A percentile compares a stretch with the other conserved stretches of the same genome.
phyloP scores from a whole-genome alignment of 2,797 vertebrate species.

The Sebastes flavidus region DNA sequence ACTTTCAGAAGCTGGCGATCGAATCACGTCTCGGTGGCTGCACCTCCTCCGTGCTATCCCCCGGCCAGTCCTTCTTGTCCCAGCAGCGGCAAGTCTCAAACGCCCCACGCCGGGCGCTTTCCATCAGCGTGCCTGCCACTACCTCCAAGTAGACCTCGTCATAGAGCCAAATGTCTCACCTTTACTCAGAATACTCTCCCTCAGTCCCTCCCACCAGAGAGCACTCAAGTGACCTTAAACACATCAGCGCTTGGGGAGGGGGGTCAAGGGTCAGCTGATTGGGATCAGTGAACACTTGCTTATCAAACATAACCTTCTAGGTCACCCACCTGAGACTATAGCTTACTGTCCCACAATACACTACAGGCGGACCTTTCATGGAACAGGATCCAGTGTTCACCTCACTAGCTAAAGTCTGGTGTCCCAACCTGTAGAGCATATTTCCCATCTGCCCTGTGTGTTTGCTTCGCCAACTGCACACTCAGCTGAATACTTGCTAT shows the following conservation, averaged over 20 bases:
- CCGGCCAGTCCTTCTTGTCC: conserved; percentile 91
- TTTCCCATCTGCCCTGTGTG: neutral
- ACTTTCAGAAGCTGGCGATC: conserved; percentile 93
- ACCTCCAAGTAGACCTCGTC: conserved; percentile 86
- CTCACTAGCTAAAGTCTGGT: conserved; percentile 4
- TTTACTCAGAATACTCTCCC: conserved; percentile 1
- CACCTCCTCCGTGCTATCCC: conserved; percentile 62
- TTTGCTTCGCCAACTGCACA: conserved; percentile 1
- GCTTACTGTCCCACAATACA: neutral
- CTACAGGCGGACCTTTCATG: conserved; percentile 2
- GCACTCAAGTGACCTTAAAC: conserved; percentile 95
- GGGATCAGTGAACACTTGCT: conserved; percentile 33
- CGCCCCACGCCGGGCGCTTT: conserved; percentile 83
- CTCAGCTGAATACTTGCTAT: conserved; percentile 8
- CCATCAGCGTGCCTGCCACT: conserved; percentile 85
- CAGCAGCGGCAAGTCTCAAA: conserved; percentile 95
- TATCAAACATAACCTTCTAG: neutral
- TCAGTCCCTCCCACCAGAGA: conserved; percentile 8
- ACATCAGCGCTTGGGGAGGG: conserved; percentile 36
- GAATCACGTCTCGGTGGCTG: conserved; percentile 89
- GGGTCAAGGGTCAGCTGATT: conserved; percentile 40
- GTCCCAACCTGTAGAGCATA: neutral
- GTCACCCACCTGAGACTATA: conserved; percentile 10
- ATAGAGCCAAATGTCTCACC: conserved; percentile 20
- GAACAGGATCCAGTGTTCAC: neutral